Conservation (phyloP, 1,140 invertebrate genomes). For the Drosophila ironensis region DNA sequence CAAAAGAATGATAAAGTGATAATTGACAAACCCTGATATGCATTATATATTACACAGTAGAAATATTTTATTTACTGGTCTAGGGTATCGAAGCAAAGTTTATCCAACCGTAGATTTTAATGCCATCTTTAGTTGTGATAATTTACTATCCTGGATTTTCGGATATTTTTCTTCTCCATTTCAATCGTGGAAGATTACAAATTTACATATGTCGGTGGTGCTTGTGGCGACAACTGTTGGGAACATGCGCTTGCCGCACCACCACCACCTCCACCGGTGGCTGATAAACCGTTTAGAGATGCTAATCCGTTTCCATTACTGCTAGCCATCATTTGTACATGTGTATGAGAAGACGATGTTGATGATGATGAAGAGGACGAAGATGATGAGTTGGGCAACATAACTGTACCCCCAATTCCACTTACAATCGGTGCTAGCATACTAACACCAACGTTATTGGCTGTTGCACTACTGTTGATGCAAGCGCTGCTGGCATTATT, state of each 20-base stretch:
- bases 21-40: conserved; percentile 27
- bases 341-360: conserved; percentile 76
- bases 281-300: conserved; percentile 66
- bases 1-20: not conserved
- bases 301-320: conserved; percentile 56
- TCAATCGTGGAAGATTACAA: conserved; percentile 84
- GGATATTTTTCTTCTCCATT: conserved; percentile 6
- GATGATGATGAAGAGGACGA: conserved; percentile 80
- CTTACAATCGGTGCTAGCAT: conserved; percentile 65
- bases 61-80: conserved; percentile 51
- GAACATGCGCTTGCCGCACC: conserved; percentile 82
- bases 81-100: too few relatives aligned
- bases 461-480: conserved; percentile 35
- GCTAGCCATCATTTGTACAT: conserved; percentile 67
- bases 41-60: conserved; percentile 3
- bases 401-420: conserved; percentile 60
- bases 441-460: conserved; percentile 48
- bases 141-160: conserved; percentile 29
- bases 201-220: conserved; percentile 94
- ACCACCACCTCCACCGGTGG: conserved; percentile 84
- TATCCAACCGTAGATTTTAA: conserved; percentile 7
- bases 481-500: conserved; percentile 38
- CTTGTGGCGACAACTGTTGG: conserved; percentile 90
- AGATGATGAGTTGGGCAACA: conserved; percentile 75
- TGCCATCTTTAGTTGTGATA: conserved; percentile 6